Evolutionary conservation across 35 echinoderm and acorn worm genomes (phyloP).

Genomic region (Anneissia japonica): DNA sequence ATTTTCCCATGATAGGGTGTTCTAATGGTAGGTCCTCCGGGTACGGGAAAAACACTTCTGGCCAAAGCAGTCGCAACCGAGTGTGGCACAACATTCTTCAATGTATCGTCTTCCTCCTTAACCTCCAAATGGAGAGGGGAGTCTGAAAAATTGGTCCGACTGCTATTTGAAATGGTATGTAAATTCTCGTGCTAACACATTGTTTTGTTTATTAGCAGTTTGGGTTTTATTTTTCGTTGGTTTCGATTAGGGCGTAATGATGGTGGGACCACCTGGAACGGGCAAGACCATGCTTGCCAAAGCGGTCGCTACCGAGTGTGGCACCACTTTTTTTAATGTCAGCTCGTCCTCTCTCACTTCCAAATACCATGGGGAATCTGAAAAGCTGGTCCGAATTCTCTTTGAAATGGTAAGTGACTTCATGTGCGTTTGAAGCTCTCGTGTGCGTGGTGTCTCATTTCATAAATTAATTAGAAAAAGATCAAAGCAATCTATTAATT

Average conservation of each 20-base stretch:
- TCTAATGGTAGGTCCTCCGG: slow-evolving; percentile 73
- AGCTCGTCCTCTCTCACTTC: slow-evolving; percentile 74
- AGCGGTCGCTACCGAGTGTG: slow-evolving; percentile 81
- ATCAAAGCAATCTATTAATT: no score
- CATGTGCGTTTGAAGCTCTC: not conserved
- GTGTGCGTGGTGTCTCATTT: no score
- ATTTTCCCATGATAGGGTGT: not conserved
- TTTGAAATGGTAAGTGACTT: slow-evolving; percentile 71
- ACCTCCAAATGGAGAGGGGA: slow-evolving; percentile 83
- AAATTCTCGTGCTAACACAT: not conserved
- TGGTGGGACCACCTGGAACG: slow-evolving; percentile 82
- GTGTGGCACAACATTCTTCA: slow-evolving; percentile 86
- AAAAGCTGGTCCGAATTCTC: slow-evolving; percentile 68
- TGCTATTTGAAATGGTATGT: slow-evolving; percentile 94
- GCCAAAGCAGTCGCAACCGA: slow-evolving; percentile 84
- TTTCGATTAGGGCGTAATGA: slow-evolving; percentile 54
- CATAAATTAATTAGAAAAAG: no score
- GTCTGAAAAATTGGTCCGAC: slow-evolving; percentile 76
- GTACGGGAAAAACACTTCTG: slow-evolving; percentile 75
- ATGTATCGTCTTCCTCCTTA: slow-evolving; percentile 61
- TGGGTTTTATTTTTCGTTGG: slow-evolving; percentile 20
- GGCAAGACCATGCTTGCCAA: slow-evolving; percentile 85
- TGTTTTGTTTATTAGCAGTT: not conserved
- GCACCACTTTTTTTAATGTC: slow-evolving; percentile 84
- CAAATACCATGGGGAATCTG: slow-evolving; percentile 82